A percentile compares a stretch with the other conserved stretches of the same genome.
Evolutionary conservation across 2,113 vertebrate genomes (phyloP).

Genomic region (Anseranas semipalmata): DNA sequence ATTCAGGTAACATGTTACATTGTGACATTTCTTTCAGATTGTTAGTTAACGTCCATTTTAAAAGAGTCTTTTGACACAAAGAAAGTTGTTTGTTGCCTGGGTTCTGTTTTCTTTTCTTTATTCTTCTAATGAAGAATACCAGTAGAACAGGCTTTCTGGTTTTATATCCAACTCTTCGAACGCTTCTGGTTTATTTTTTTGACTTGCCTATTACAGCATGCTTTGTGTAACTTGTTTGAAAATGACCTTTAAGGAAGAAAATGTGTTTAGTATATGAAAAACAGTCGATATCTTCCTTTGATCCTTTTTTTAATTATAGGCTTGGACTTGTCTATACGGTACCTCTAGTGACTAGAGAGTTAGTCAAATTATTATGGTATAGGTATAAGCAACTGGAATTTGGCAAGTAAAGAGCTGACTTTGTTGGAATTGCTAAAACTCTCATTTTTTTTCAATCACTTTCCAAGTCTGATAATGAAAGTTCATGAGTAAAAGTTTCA

Average conservation of each 20-base stretch:
- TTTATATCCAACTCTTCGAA: not conserved
- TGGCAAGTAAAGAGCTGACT: not conserved
- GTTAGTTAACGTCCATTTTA: not conserved
- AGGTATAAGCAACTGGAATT: not conserved
- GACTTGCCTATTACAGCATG: not conserved
- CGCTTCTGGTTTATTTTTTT: not conserved
- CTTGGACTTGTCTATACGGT: not conserved
- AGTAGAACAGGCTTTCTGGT: not conserved
- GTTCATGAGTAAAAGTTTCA: not conserved
- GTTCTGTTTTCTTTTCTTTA: not conserved
- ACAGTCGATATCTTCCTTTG: not conserved
- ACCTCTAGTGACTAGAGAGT: not conserved
- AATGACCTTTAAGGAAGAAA: not conserved
- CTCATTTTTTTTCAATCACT: not conserved
- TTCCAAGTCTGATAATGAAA: not conserved
- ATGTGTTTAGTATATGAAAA: not conserved
- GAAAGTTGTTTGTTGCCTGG: not conserved
- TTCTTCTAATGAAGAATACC: not conserved
- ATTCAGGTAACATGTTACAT: not conserved
- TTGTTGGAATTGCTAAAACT: not conserved
- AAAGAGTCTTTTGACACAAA: not conserved
- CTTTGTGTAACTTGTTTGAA: not conserved
- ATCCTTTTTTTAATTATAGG: not conserved
- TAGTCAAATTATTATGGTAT: not conserved
- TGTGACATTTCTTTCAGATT: not conserved